Evolutionary conservation across 2,113 vertebrate genomes (phyloP), one percentile per base, ranked within the genome.

Genomic region (Psittacus erithacus): DNA sequence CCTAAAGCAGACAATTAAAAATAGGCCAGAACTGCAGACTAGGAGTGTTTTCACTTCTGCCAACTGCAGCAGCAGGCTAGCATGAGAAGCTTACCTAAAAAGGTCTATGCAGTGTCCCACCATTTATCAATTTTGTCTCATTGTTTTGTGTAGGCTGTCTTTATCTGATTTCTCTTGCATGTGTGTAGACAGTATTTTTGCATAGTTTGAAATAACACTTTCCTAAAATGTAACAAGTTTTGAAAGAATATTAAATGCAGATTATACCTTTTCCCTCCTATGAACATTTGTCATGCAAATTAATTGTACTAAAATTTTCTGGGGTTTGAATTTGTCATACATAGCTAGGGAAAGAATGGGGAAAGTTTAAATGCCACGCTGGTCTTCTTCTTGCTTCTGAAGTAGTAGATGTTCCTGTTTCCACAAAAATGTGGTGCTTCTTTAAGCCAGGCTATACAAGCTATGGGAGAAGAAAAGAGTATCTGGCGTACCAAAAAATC

Each of bases 1-100:
- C 55, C 76, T 86, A 84, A 95, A 93, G 68, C 44, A 92, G 86
- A 68, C 59, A 88, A 63, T n/a, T 75, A 33, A 79, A 87, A 83
- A 78, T 59, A 88, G 44, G 46, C 77, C 4, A 86, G 52, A 92
- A 44, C 9, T 68, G 22, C 22, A 44, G 28, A 33, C 20, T 33
- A 46, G 24, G 28, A 73, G 1, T 17, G 8, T 7, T 88, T 95
- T 81, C 70, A 29, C 41, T 73, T 73, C 50, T 77, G 64, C 53
- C 59, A 77, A 5, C 28, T 70, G 25, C 39, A 76, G 22, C 20
- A 71, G 57, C 19, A 53, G 10, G 35, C 35, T 65, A 71, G 28
- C 17, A 80, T 47, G 38, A 93, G 39, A 52, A 74, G 29, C 9
- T 93, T 62, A 59, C 38, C 38, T 46, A 6, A 29, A 88, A 86